A percentile compares a stretch with the other conserved stretches of the same genome.
These are phyloP conservation scores for Pegea sp. DNA, from an alignment of 23 tunicate genomes.

Conservation along the genomic window DNA sequence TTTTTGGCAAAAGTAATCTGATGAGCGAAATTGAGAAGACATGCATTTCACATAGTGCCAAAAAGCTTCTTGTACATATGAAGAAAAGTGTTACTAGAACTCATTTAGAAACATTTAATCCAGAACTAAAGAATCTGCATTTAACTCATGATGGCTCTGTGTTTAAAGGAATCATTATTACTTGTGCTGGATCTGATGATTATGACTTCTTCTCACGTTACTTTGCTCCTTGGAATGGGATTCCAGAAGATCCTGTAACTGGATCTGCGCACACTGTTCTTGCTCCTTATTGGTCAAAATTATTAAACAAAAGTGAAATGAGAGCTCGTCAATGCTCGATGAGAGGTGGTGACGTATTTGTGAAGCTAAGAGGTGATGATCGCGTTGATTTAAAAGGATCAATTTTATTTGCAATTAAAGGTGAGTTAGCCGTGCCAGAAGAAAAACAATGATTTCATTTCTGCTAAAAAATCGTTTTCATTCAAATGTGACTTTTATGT, in stretches of 20 bases:
- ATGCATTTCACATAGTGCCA: too few relatives aligned
- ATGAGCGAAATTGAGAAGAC: too few relatives aligned
- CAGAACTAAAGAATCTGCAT: conserved; percentile 18
- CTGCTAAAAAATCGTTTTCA: too few relatives aligned
- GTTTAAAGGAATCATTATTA: conserved; percentile 47
- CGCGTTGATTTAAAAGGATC: too few relatives aligned
- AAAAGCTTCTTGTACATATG: conserved; percentile 34
- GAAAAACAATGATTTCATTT: too few relatives aligned
- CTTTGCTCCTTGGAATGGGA: conserved; percentile 93
- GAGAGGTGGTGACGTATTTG: conserved; percentile 62
- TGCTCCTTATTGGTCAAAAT: conserved; percentile 49
- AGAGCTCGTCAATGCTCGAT: conserved; percentile 47
- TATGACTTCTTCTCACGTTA: conserved; percentile 66
- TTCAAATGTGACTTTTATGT: too few relatives aligned
- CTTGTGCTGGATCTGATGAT: conserved; percentile 2
- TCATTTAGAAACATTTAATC: conserved; percentile 16
- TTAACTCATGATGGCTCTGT: conserved; percentile 31
- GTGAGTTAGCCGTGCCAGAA: too few relatives aligned
- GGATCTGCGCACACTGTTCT: conserved; percentile 92
- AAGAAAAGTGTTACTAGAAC: conserved; percentile 7
- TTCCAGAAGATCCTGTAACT: conserved; percentile 82
- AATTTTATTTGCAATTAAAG: too few relatives aligned
- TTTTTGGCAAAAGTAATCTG: too few relatives aligned
- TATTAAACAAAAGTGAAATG: conserved; percentile 18
- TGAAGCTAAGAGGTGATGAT: conserved; percentile 13